Evolutionary conservation across 2,113 vertebrate genomes (phyloP).

Genomic region (Cathartes aura): DNA sequence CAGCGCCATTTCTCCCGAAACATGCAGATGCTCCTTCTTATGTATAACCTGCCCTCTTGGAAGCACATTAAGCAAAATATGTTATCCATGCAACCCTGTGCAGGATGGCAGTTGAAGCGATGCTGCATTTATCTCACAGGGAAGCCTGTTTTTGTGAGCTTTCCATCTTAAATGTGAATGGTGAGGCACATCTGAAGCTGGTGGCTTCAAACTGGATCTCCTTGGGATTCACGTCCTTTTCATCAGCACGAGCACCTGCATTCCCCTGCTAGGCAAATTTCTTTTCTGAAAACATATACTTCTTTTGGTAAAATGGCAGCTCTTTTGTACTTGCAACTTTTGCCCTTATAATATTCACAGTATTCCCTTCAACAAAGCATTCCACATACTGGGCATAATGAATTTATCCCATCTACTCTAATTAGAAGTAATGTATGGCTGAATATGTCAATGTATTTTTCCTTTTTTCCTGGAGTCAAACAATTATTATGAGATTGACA

Average conservation of each 20-base stretch:
- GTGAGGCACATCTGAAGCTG: not conserved
- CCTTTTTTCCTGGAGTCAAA: not conserved
- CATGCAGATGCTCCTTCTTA: not conserved
- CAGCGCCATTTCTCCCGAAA: rapidly evolving
- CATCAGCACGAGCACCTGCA: not conserved
- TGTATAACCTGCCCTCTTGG: not conserved
- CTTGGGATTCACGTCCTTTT: not conserved
- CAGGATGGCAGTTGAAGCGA: not conserved
- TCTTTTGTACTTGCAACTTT: not conserved
- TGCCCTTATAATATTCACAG: not conserved
- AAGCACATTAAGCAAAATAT: not conserved
- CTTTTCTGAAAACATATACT: not conserved
- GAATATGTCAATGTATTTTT: not conserved
- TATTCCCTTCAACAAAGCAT: not conserved
- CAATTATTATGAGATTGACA: not conserved
- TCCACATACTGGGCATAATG: not conserved
- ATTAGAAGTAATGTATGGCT: not conserved
- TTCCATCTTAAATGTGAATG: not conserved
- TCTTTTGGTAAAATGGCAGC: not conserved
- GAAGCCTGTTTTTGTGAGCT: not conserved
- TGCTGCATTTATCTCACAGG: not conserved
- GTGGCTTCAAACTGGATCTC: not conserved
- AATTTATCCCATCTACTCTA: not conserved
- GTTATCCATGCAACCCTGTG: rapidly evolving
- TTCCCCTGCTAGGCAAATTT: not conserved